Evolutionary conservation across 2,113 vertebrate genomes (phyloP).

Genomic region (Trachemys scripta): DNA sequence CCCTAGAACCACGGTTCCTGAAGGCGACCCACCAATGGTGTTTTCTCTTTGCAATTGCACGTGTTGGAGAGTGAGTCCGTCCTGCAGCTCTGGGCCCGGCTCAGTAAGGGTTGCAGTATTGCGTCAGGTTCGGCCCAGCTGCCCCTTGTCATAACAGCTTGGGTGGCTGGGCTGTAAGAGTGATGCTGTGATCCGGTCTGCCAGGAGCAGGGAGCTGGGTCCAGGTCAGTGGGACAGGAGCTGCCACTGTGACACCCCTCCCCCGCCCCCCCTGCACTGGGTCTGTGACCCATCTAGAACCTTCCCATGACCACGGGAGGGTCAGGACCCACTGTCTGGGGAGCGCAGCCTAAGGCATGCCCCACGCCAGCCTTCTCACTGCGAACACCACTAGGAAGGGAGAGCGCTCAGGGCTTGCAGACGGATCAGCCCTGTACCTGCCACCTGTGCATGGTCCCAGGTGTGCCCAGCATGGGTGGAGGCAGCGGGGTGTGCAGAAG

Average conservation of each 20-base stretch:
- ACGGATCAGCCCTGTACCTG: background rate
- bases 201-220: background rate
- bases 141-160: background rate
- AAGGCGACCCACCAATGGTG: accelerated
- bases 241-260: background rate
- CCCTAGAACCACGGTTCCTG: background rate
- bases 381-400: background rate
- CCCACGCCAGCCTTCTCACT: background rate
- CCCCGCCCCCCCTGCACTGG: accelerated
- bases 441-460: background rate
- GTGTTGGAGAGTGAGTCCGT: too few relatives aligned
- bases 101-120: background rate
- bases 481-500: background rate
- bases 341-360: background rate
- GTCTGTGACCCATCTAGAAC: background rate
- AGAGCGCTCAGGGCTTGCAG: background rate
- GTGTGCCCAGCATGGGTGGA: too few relatives aligned
- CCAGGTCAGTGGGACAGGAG: background rate
- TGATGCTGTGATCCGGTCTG: background rate
- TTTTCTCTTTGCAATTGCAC: background rate
- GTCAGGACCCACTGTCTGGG: background rate
- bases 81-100: background rate
- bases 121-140: background rate
- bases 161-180: background rate
- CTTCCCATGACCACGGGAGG: background rate